These are phyloP conservation scores for Thalassarche chlororhynchos DNA, from an alignment of 2,113 vertebrate genomes.

Conservation along the genomic window DNA sequence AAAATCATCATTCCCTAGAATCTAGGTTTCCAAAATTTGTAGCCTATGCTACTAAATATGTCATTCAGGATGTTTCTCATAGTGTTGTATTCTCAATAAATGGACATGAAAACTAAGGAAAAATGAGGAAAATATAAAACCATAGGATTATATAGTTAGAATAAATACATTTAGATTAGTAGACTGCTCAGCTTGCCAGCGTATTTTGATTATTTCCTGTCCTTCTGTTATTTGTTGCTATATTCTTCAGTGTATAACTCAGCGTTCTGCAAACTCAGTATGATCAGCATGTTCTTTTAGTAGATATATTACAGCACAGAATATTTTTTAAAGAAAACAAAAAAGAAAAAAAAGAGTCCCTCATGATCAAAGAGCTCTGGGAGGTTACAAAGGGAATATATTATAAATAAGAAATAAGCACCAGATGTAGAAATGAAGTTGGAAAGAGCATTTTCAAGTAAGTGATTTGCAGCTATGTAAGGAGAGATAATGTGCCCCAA, in stretches of 20 bases:
- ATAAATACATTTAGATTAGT: not conserved
- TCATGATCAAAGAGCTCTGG: not conserved
- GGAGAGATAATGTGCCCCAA: not conserved
- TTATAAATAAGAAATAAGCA: constrained; percentile 28
- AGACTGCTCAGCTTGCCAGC: not conserved
- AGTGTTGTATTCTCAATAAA: not conserved
- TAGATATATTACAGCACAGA: not conserved
- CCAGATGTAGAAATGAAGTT: not conserved
- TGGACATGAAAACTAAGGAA: not conserved
- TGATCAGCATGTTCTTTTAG: not conserved
- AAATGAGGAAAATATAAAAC: not conserved
- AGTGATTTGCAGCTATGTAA: not conserved
- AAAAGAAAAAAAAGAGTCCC: not conserved
- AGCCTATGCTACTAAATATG: not conserved
- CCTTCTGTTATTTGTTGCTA: not conserved
- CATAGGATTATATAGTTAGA: not conserved
- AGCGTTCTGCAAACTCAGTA: not conserved
- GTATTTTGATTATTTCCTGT: not conserved
- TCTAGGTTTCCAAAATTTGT: not conserved
- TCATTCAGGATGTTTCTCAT: not conserved
- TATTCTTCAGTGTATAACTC: not conserved
- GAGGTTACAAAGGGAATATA: not conserved
- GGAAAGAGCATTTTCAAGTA: not conserved
- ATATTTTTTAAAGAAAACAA: not conserved
- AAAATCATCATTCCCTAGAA: not conserved